Percentiles rank a stretch among this genome's conserved stretches.
Conservation (phyloP, 2,888 invertebrate genomes). For the Drosophila rubida region DNA sequence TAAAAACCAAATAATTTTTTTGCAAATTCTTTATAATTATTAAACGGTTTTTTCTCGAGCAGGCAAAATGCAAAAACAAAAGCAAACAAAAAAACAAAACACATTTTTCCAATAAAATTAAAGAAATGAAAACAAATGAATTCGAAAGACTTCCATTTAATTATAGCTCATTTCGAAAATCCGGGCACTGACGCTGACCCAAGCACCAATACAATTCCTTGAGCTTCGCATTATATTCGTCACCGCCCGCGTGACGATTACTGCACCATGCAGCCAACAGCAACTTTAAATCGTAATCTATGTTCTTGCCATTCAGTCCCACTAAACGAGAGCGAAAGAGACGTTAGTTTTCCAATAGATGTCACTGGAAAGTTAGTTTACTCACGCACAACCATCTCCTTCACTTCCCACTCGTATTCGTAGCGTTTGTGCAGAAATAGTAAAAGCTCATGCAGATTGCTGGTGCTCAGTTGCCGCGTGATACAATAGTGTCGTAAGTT, state of each 20-base stretch:
- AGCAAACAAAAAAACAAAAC: constrained; percentile 37
- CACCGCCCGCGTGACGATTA: constrained; percentile 41
- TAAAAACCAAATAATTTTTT: constrained; percentile 53
- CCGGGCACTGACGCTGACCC: neutral
- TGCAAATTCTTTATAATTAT: constrained; percentile 74
- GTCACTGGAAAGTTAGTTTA: neutral
- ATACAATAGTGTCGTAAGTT: constrained; percentile 7
- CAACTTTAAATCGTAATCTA: neutral
- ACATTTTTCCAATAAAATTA: constrained; percentile 75
- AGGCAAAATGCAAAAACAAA: constrained; percentile 47
- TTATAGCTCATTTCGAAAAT: neutral
- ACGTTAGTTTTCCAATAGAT: neutral
- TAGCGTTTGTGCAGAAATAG: constrained; percentile 47
- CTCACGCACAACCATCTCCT: constrained; percentile 64
- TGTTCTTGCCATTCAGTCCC: constrained; percentile 1
- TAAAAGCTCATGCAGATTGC: constrained; percentile 25
- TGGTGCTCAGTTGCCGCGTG: neutral
- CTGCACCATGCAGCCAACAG: constrained; percentile 24
- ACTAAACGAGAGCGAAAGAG: constrained; percentile 9
- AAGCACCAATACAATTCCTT: neutral
- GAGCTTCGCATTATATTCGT: constrained; percentile 28
- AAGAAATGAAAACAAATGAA: constrained; percentile 41
- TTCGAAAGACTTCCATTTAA: neutral
- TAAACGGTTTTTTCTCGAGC: constrained; percentile 66
- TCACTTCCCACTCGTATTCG: constrained; percentile 59